Percentiles rank a stretch among this genome's conserved stretches.
Evolutionary conservation across 30 jellyfish, hydroid and myxozoan genomes (phyloP).

Genomic region (Hydractinia symbiolongicarpus): DNA sequence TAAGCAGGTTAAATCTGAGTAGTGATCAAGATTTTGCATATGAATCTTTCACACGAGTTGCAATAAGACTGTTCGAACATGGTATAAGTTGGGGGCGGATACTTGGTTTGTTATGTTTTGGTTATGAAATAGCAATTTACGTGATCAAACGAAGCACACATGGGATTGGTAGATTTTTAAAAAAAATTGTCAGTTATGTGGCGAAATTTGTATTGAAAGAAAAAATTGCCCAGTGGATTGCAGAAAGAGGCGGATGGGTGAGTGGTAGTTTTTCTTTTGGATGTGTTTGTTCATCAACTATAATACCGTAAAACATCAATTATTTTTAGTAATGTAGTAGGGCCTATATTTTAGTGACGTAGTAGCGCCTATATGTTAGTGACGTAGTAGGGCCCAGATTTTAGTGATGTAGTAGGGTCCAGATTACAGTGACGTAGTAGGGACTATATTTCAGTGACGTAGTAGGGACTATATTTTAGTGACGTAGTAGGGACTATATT

Average conservation of each 20-base stretch:
- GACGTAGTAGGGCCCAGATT: no score
- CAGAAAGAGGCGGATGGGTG: constrained; percentile 91
- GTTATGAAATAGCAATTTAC: constrained; percentile 83
- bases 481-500: no score
- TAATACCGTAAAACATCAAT: no score
- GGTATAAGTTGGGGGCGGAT: constrained; percentile 96
- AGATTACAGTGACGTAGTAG: no score
- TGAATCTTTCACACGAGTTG: constrained; percentile 62
- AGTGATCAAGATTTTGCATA: constrained; percentile 62
- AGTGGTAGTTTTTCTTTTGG: background rate
- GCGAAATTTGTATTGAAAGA: constrained; percentile 62
- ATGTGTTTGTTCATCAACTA: background rate
- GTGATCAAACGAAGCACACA: constrained; percentile 46
- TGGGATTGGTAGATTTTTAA: constrained; percentile 51
- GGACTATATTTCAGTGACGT: no score
- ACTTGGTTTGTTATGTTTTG: constrained; percentile 72
- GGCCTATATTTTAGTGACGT: no score
- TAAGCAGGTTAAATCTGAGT: constrained; percentile 44
- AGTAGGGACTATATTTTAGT: no score
- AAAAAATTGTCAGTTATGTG: constrained; percentile 49
- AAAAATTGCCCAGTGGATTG: constrained; percentile 75
- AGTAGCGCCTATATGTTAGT: no score
- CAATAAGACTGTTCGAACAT: constrained; percentile 52
- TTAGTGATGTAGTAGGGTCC: no score
- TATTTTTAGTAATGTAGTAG: no score